Evolutionary conservation across 2,113 vertebrate species (phyloP).

Genomic region (Symphodus melops): DNA sequence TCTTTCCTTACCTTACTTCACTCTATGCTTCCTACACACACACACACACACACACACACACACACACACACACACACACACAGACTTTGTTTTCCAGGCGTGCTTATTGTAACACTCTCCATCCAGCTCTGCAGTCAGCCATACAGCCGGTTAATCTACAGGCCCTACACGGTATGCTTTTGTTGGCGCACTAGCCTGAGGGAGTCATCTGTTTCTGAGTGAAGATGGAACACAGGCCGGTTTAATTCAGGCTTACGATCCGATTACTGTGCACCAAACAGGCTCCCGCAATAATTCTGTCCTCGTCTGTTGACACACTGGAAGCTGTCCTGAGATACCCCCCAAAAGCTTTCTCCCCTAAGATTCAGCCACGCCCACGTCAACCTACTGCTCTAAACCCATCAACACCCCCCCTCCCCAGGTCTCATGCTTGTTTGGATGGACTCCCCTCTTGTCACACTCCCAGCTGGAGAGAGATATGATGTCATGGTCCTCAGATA

Average conservation of each 20-base stretch:
- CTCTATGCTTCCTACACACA: neutral
- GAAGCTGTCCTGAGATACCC: slow-evolving; percentile 52
- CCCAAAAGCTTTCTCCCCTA: slow-evolving; percentile 27
- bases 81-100: slow-evolving; percentile 39
- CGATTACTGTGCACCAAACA: slow-evolving; percentile 44
- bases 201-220: slow-evolving; percentile 72
- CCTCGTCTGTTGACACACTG: slow-evolving; percentile 54
- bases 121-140: slow-evolving; percentile 42
- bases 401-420: slow-evolving; percentile 19
- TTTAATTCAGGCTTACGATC: slow-evolving; percentile 63
- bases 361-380: slow-evolving; percentile 50
- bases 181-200: slow-evolving; percentile 54
- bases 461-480: slow-evolving; percentile 71
- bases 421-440: slow-evolving; percentile 46
- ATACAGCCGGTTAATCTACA: slow-evolving; percentile 58
- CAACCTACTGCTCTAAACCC: slow-evolving; percentile 41
- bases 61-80: slow-evolving; percentile 12
- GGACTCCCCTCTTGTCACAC: slow-evolving; percentile 53
- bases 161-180: slow-evolving; percentile 57
- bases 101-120: slow-evolving; percentile 52
- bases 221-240: slow-evolving; percentile 60
- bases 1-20: slow-evolving; percentile 7
- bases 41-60: slow-evolving; percentile 12
- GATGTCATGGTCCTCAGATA: slow-evolving; percentile 77
- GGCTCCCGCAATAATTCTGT: slow-evolving; percentile 44